Conservation (phyloP, 1,140 invertebrate species). For the Zaprionus taronus region DNA sequence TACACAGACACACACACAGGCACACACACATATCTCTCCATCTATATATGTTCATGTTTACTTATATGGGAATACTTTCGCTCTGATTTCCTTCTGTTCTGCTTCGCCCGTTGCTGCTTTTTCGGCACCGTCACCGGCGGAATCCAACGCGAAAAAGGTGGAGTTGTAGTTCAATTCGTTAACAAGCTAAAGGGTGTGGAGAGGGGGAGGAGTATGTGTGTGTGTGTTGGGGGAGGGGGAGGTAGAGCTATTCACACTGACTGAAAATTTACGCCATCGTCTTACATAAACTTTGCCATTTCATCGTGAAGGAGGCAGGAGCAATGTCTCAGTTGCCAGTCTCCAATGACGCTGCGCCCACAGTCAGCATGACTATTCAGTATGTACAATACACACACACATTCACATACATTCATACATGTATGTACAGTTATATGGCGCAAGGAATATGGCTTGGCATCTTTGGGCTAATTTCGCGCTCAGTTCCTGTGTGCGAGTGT, state of each 20-base stretch:
- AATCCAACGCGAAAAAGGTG: constrained; percentile 74
- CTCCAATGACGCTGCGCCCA: constrained; percentile 39
- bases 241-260: constrained; percentile 49
- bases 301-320: constrained; percentile 15
- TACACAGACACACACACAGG: constrained; percentile 6
- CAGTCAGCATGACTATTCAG: constrained; percentile 71
- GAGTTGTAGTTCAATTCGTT: constrained; percentile 81
- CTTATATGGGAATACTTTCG: constrained; percentile 46
- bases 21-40: constrained; percentile 1
- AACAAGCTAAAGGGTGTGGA: constrained; percentile 32
- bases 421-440: constrained; percentile 13
- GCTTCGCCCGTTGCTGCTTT: constrained; percentile 7
- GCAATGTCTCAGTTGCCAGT: constrained; percentile 16
- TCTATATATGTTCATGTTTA: constrained; percentile 43
- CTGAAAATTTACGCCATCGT: constrained; percentile 71
- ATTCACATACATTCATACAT: constrained; percentile 31
- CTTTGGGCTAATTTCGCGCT: constrained; percentile 64
- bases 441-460: constrained; percentile 31
- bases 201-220: background rate
- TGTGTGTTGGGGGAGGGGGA: background rate
- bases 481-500: constrained; percentile 9
- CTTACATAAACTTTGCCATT: constrained; percentile 70
- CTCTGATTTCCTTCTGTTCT: constrained; percentile 37
- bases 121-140: constrained; percentile 13
- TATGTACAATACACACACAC: constrained; percentile 18